Percentiles rank a stretch among this genome's conserved stretches.
These are phyloP conservation scores for Petrocephalus zakoni DNA, from an alignment of 2,113 vertebrate genomes.

Conservation along the genomic window DNA sequence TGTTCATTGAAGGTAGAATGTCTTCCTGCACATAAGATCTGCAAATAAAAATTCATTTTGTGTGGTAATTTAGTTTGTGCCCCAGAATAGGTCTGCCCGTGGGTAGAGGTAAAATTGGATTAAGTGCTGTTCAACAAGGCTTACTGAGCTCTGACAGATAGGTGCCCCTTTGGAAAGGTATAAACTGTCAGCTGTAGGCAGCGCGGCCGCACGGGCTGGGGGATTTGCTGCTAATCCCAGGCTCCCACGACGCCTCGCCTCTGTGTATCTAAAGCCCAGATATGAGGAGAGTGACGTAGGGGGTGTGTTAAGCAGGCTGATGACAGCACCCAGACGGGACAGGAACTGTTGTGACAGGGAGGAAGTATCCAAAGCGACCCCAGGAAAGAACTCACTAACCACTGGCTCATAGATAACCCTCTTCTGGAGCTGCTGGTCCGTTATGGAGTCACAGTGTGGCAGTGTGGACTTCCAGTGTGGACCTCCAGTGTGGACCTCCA, in stretches of 20 bases:
- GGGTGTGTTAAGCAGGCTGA: not conserved
- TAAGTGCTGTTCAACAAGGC: constrained; percentile 33
- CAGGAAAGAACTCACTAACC: not conserved
- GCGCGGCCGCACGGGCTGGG: not conserved
- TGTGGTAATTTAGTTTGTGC: constrained; percentile 36
- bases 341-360: not conserved
- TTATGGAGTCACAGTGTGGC: too few species aligned
- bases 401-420: not conserved
- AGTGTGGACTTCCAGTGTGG: not conserved
- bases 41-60: constrained; percentile 32
- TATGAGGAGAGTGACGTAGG: not conserved
- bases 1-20: not conserved
- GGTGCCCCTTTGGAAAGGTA: not conserved
- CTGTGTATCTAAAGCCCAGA: not conserved
- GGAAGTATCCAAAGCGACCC: not conserved
- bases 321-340: not conserved
- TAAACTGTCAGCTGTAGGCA: not conserved
- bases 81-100: constrained; percentile 28
- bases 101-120: constrained; percentile 33
- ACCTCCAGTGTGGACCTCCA: too few species aligned
- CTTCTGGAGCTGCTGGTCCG: not conserved
- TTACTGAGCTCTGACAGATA: constrained; percentile 30
- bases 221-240: constrained; percentile 4
- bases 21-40: constrained; percentile 15
- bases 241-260: not conserved